Base-by-base conservation (phyloP, 2,888 invertebrate genomes). In the Cactoblastis cactorum region DNA sequence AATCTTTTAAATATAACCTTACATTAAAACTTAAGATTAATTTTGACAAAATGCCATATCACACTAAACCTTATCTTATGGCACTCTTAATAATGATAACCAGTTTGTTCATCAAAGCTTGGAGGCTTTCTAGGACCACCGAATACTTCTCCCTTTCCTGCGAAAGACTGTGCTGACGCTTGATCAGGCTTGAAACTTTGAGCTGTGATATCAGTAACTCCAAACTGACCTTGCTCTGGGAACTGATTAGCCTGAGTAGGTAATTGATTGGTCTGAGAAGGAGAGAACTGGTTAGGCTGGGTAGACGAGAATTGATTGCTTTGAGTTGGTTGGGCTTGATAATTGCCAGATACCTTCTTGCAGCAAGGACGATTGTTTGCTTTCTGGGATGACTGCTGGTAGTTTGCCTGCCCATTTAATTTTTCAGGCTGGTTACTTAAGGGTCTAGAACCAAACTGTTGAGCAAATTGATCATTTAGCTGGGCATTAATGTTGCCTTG, bases 81-180 rank as follows among this genome's bases (percentile, higher is more conserved):
- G 67, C 64, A 67, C 62, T 56, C 32, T 73, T 56, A 85, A 60
- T 87, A 86, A 68, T 86, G 77, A 58, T 89, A 88, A 24, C 88
- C 88, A 45, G 80, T 80, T 63, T 78, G 62, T 11, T 65, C 65
- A 52, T 85, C 81, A 48, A 81, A 89, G 50, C 69, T 82, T 0
- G 86, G 82, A 8, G 84, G 81, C 48, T 75, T 67, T 55, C 81
- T 64, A 0, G 79, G 69, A 14, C 76, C 82, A 33, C 74, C 77
- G 15, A 88, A 88, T n/a, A 66, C 50, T 56, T 86, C 85, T 1
- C 75, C 74, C 52, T 69, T 65, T 1, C 75, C 81, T 22, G 64
- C 62, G 17, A 74, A 63, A 34, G 41, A 61, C 45, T 66, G 62
- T 28, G 57, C 59, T 22, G 38, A 57, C 17, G 61, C 52, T 14